Evolutionary conservation across 2,888 invertebrate genomes (phyloP).

Genomic region (Phyllotreta cruciferae): DNA sequence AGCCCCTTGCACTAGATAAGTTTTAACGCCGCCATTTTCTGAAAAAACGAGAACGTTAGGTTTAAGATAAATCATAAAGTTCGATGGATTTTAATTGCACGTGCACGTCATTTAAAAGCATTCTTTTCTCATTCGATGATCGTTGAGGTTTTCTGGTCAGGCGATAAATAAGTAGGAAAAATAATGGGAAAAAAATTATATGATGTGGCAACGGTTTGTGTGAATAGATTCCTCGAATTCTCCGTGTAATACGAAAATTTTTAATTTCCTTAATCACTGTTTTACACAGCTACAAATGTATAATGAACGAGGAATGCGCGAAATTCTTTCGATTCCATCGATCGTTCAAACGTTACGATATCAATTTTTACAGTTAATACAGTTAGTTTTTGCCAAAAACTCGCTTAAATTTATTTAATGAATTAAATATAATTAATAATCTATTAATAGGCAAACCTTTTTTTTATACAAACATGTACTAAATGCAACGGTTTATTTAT

Average conservation of each 20-base stretch:
- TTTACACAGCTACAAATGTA: background rate
- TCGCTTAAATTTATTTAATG: no score
- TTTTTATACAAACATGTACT: no score
- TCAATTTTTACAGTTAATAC: background rate
- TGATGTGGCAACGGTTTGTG: background rate
- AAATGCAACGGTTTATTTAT: no score
- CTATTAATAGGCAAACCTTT: no score
- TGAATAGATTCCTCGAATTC: conserved; percentile 2
- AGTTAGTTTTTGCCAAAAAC: no score
- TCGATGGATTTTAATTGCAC: background rate
- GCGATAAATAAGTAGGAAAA: background rate
- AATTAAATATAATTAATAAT: no score
- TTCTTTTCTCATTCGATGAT: no score
- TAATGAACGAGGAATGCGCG: conserved; percentile 1
- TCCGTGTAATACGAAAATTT: conserved; percentile 1
- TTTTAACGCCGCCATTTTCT: conserved; percentile 26
- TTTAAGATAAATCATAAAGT: background rate
- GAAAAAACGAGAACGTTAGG: background rate
- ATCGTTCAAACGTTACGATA: background rate
- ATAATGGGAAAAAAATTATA: background rate
- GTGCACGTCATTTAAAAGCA: background rate
- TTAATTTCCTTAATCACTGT: conserved; percentile 9
- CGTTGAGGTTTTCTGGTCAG: no score
- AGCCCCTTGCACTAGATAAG: conserved; percentile 28
- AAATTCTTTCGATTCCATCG: background rate